phyloP scores from a whole-genome alignment of 2,113 vertebrate species.

The Crotalus viridis region DNA sequence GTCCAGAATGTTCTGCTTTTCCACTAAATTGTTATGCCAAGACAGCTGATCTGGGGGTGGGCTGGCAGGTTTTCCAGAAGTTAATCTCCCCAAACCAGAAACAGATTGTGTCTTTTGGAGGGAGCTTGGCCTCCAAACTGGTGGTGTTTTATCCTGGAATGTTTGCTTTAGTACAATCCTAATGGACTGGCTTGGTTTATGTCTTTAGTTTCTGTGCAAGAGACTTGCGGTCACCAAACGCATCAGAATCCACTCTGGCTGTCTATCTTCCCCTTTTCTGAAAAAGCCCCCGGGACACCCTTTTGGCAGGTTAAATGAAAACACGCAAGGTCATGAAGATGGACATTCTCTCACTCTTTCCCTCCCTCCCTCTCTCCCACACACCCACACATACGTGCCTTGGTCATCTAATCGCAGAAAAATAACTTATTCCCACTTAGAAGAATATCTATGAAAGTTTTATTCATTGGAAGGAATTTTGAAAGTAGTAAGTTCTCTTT shows the following conservation, averaged over 20 bases:
- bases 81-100: background rate
- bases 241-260: background rate
- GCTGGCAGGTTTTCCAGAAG: background rate
- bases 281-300: background rate
- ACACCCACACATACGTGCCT: background rate
- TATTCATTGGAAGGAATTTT: background rate
- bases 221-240: background rate
- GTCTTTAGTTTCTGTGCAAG: background rate
- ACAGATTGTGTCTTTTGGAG: background rate
- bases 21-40: background rate
- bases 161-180: background rate
- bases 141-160: background rate
- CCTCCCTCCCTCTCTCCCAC: background rate
- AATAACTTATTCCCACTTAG: background rate
- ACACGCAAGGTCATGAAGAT: background rate
- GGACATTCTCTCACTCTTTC: background rate
- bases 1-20: background rate
- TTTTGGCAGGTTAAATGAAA: background rate
- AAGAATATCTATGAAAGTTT: background rate
- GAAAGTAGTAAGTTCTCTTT: background rate
- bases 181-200: background rate
- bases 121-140: background rate
- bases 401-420: background rate
- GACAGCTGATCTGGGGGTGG: background rate
- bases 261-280: background rate